A percentile compares a stretch with the other conserved stretches of the same genome.
Evolutionary conservation across 2,888 invertebrate genomes (phyloP).

Genomic region (Cepaea hortensis): DNA sequence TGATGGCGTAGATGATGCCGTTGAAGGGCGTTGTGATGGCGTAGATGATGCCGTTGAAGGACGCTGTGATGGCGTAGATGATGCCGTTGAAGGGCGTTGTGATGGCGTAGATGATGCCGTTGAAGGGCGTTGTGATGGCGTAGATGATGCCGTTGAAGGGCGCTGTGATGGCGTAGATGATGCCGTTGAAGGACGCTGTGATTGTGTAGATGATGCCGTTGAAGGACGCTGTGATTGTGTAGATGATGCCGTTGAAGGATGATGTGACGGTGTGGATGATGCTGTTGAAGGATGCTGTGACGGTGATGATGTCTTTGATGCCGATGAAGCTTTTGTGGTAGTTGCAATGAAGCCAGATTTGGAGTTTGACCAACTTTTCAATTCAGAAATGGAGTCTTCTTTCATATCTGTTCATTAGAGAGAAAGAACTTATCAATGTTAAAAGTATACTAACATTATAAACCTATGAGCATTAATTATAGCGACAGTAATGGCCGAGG

Average conservation of each 20-base stretch:
- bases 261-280: not conserved
- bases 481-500: too few species aligned
- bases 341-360: not conserved
- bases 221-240: not conserved
- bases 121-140: too few species aligned
- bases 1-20: not conserved
- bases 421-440: not conserved
- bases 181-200: too few species aligned
- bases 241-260: too few species aligned
- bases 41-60: too few species aligned
- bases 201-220: not conserved
- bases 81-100: not conserved
- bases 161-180: not conserved
- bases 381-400: conserved; percentile 1
- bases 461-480: not conserved
- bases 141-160: not conserved
- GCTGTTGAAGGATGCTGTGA: not conserved
- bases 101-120: too few species aligned
- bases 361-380: not conserved
- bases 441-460: not conserved
- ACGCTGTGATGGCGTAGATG: not conserved
- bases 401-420: conserved; percentile 1
- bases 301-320: too few species aligned
- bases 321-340: too few species aligned
- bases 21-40: not conserved